A percentile compares a stretch with the other conserved stretches of the same genome.
Evolutionary conservation across 1,140 invertebrate genomes (phyloP).

Genomic region (Lysiphlebus fabarum): DNA sequence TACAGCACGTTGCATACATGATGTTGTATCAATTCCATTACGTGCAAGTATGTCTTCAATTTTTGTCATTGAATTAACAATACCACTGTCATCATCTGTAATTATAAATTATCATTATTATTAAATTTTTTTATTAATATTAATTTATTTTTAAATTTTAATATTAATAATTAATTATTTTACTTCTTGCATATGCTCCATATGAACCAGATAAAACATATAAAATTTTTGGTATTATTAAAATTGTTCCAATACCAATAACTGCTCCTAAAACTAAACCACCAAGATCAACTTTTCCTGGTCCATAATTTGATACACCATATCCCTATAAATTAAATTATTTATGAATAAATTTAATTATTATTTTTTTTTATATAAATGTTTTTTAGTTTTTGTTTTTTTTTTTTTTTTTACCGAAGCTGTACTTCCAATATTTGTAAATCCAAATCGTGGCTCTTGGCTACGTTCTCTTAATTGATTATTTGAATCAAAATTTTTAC

Average conservation of each 20-base stretch:
- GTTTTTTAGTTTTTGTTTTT: not conserved
- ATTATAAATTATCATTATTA: constrained; percentile 11
- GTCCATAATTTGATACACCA: constrained; percentile 60
- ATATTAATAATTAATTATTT: constrained; percentile 32
- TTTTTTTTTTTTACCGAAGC: constrained; percentile 32
- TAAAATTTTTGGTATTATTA: constrained; percentile 74
- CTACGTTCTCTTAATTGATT: constrained; percentile 41
- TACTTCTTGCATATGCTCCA: constrained; percentile 69
- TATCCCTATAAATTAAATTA: constrained; percentile 44
- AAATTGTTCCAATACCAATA: constrained; percentile 72
- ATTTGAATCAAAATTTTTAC: constrained; percentile 27
- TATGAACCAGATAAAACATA: constrained; percentile 68
- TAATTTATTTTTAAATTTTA: constrained; percentile 1
- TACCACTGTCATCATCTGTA: constrained; percentile 63
- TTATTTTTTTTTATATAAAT: not conserved
- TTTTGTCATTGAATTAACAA: constrained; percentile 65
- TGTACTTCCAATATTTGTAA: constrained; percentile 43
- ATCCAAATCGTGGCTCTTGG: constrained; percentile 50
- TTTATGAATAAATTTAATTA: not conserved
- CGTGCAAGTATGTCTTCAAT: constrained; percentile 70
- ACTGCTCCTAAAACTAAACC: constrained; percentile 76
- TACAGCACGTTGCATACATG: constrained; percentile 73
- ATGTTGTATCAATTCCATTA: constrained; percentile 74
- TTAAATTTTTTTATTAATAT: constrained; percentile 14
- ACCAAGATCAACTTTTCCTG: constrained; percentile 76